Conservation (phyloP, 2,113 vertebrate genomes). For the Tachycineta bicolor region DNA sequence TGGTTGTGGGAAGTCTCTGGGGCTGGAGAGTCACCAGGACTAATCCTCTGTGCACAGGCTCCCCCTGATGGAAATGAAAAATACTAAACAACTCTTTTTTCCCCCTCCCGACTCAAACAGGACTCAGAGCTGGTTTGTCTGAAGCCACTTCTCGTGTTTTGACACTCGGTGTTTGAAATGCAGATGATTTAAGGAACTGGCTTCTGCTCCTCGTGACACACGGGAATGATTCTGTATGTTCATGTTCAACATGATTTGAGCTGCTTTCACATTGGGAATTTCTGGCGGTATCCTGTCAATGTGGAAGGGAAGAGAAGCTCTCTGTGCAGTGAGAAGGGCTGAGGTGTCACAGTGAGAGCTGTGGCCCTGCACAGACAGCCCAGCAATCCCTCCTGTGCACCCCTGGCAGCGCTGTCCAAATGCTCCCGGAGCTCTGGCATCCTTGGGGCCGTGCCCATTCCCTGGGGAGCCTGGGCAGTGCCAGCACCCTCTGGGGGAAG, state of each 20-base stretch:
- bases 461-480: neutral
- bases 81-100: neutral
- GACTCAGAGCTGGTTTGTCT: neutral
- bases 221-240: fast-evolving
- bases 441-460: neutral
- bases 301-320: neutral
- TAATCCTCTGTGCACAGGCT: conserved; percentile 77
- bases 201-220: neutral
- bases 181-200: neutral
- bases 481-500: neutral
- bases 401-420: neutral
- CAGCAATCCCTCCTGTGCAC: fast-evolving
- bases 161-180: fast-evolving
- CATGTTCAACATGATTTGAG: neutral
- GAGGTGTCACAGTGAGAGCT: neutral
- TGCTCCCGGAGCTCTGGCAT: neutral
- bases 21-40: neutral
- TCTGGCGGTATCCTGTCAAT: neutral
- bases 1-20: neutral
- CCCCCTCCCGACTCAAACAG: fast-evolving
- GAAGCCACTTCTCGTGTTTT: neutral
- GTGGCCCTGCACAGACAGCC: neutral
- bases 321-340: neutral
- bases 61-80: conserved; percentile 79
- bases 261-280: neutral